phyloP scores from a whole-genome alignment of 2,113 vertebrate species.

The Tichodroma muraria region DNA sequence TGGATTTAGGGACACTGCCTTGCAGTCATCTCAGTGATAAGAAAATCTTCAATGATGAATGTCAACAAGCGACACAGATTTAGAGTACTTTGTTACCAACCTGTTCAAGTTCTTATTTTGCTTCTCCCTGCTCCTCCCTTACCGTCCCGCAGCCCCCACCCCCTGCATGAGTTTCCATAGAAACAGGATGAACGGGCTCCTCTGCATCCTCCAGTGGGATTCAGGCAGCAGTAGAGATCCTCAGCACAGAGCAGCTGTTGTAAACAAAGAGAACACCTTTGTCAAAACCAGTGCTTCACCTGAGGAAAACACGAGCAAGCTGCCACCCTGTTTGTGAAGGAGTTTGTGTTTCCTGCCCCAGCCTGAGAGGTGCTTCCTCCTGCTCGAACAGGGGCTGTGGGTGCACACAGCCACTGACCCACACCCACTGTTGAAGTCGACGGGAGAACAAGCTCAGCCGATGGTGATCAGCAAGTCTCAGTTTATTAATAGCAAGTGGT shows the following conservation, averaged over 20 bases:
- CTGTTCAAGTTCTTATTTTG: not conserved
- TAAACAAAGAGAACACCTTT: not conserved
- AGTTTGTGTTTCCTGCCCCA: not conserved
- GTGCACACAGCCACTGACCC: too few species aligned
- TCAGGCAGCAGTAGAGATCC: not conserved
- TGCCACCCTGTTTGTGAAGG: not conserved
- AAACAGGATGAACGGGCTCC: not conserved
- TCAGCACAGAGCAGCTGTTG: not conserved
- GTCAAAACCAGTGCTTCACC: not conserved
- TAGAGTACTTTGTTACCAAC: not conserved
- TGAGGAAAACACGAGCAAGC: not conserved
- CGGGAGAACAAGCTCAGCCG: too few species aligned
- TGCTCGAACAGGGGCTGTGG: not conserved
- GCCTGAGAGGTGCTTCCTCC: not conserved
- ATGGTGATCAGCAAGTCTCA: too few species aligned
- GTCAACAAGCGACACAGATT: not conserved
- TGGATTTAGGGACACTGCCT: not conserved
- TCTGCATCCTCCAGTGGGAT: not conserved
- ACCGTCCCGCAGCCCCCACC: not conserved
- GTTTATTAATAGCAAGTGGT: too few species aligned
- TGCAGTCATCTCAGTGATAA: not conserved
- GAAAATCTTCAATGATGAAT: not conserved
- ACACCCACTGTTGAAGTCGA: too few species aligned
- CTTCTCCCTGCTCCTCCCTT: not conserved
- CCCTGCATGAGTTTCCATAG: slow-evolving; percentile 40